phyloP scores from a whole-genome alignment of 2,888 invertebrate species.

The Acronicta alni region DNA sequence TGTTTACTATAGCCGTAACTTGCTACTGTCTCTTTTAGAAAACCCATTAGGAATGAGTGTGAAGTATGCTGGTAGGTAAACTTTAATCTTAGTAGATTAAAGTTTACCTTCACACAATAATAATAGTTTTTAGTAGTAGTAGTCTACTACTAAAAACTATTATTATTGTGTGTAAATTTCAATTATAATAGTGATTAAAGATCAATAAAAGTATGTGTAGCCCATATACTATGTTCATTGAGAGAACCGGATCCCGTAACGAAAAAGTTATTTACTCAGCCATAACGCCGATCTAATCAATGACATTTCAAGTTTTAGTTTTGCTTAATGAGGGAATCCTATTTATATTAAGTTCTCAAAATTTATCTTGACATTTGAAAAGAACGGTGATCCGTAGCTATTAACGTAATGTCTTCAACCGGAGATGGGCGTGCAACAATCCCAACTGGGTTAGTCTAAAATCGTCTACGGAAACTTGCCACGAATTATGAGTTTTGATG shows the following conservation, averaged over 20 bases:
- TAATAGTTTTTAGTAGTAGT: no score
- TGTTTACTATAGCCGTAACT: conserved; percentile 13
- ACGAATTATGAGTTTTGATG: conserved; percentile 88
- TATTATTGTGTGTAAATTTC: no score
- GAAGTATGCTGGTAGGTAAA: no score
- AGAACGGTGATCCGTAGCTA: conserved; percentile 46
- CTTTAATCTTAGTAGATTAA: no score
- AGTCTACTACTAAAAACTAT: no score
- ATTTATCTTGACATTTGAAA: conserved; percentile 36
- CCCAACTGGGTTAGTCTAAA: conserved; percentile 83
- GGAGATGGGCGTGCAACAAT: conserved; percentile 64
- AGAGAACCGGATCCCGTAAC: neutral
- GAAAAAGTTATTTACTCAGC: neutral
- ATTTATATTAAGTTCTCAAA: conserved; percentile 2
- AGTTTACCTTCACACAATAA: no score
- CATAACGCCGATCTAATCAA: neutral
- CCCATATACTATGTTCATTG: no score
- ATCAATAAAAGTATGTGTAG: no score
- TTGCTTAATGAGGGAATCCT: neutral
- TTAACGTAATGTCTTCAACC: conserved; percentile 63
- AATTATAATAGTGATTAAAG: no score
- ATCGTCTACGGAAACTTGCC: conserved; percentile 82
- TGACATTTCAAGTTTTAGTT: neutral
- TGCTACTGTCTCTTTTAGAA: conserved; percentile 1
- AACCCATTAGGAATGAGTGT: no score